Base-by-base conservation (phyloP, 2,797 vertebrate genomes). In the Lutjanus campechanus region DNA sequence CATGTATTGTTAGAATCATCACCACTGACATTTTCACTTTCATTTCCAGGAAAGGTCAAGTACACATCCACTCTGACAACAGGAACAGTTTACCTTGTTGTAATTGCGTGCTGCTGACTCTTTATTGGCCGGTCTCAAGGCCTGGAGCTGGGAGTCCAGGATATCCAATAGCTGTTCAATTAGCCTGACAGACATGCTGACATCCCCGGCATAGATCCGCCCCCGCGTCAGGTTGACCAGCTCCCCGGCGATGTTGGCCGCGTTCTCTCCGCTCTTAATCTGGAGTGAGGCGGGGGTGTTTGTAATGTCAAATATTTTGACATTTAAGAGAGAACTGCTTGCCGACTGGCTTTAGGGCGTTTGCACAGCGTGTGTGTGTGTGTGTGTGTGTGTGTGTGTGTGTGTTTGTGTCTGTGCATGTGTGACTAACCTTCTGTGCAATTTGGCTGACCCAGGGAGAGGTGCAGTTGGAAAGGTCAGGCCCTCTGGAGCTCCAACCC, bases 201-300 rank as follows among this genome's bases (percentile, higher is more conserved):
- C 96, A 1, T 99, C 98, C 2, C 98, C 98, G 0, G 97, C 97
- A 1, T 98, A 98, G 92, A 98, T 97, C 73, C 96, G 96, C 49
- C 97, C 97, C 7, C 96, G 95, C 0, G 98, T 99, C 90, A 97
- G 96, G 80, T 97, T 97, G 71, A 97, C 97, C 80, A 99, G 88
- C 92, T 98, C 97, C 0, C 96, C 95, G 0, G 97, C 98, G 8
- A 98, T 97, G 91, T 97, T 97, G 58, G 97, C 98, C 0, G 97
- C 97, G 0, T 99, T 99, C 95, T 99, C 97, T 3, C 97, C 97
- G 1, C 97, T 98, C 90, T 97, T 98, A 80, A 98, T 98, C 97
- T 98, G 64, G 22, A 88, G 63, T 61, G 79, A 82, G 72, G 74
- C 5, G 29, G 78, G 67, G 50, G 85, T 62, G 81, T 85, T 88